Base-by-base conservation (phyloP, 35 echinoderm and acorn worm species). In the Eucidaris tribuloides region DNA sequence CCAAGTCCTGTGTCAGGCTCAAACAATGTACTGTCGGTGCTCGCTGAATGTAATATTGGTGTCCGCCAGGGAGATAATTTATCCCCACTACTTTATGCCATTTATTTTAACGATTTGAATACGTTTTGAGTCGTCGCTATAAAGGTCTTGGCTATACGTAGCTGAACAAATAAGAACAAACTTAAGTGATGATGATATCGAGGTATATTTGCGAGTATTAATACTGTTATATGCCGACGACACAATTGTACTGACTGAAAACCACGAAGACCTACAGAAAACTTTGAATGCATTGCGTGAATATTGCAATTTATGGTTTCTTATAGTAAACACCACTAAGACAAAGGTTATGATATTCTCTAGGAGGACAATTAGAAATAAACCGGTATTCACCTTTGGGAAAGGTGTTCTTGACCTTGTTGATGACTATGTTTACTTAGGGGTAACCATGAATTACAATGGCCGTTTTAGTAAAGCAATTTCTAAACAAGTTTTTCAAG, bases 331-430 rank as follows among this genome's bases (percentile, higher is more conserved):
- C 33, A 24, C 33, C 18, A 43, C 9, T 50, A 68, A 84, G 49
- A 84, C 82, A 3, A 84, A 52, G 71, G 44, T 45, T 34, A 34
- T 71, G 39, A 39, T 84, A 4, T 84, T 84, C 34, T 84, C 82
- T 5, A 84, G 39, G 71, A 63, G 82, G 4, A 84, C 65, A 84
- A 71, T 84, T 35, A 84, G 61, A 42, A 84, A 84, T 38, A 84
- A 19, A 29, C 82, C 61, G 17, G 4, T 17, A 15, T 44, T 84
- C 30, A 35, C 25, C 3, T 84, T 70, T 84, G 82, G 39, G 4
- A 29, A 31, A 20, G 2, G 49, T 1, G 49, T 49, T 28, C 18
- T 49, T 4, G 74, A 78, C 5, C 22, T 84, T 46, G 59, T 84
- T 29, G 29, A 70, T 70, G 32, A 60, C 40, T 84, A 70, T 33